Base-by-base conservation (phyloP, 2,797 vertebrate genomes). In the Sebastes itinus region DNA sequence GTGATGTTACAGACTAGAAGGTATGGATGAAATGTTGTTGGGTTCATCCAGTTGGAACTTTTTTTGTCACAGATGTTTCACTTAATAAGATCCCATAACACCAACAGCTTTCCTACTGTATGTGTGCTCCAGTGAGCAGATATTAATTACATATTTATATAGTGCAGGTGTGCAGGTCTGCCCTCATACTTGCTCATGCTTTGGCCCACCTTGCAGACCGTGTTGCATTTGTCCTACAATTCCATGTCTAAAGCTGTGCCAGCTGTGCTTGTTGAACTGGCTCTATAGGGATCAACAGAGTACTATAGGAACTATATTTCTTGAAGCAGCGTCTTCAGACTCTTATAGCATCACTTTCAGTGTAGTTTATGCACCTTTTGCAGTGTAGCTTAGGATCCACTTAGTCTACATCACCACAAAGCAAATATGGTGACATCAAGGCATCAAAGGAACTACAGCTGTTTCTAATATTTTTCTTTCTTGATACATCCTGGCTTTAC, bases 51-150 rank as follows among this genome's bases (percentile, higher is more conserved):
- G 11, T 55, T 68, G 20, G 32, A 77, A 64, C n/a, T 28, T 20
- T 11, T 79, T 28, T 32, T 72, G 35, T 79, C 35, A 76, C 80
- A 84, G 77, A 88, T 89, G 75, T 84, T 83, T 80, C 30, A 64
- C 7, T 56, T 80, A 81, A 83, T 81, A 84, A 59, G 74, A 77
- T 89, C 74, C 70, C 74, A 46, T 49, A 80, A 49, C 73, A 78
- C 22, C 59, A 54, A 18, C 54, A 38, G 30, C 20, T 58, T 63
- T 72, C 27, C 2, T 23, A 7, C 32, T 49, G 55, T 27, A 35
- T 52, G 42, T 58, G 30, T 67, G 32, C 38, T 83, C 58, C 63
- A 72, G 56, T 67, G 59, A 71, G 56, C 33, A 71, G 18, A 75
- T 77, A 80, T 78, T 70, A 81, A 83, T 82, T 32, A 63, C 59